Conservation (phyloP, 2,888 invertebrate genomes). For the Tridacna crocea region DNA sequence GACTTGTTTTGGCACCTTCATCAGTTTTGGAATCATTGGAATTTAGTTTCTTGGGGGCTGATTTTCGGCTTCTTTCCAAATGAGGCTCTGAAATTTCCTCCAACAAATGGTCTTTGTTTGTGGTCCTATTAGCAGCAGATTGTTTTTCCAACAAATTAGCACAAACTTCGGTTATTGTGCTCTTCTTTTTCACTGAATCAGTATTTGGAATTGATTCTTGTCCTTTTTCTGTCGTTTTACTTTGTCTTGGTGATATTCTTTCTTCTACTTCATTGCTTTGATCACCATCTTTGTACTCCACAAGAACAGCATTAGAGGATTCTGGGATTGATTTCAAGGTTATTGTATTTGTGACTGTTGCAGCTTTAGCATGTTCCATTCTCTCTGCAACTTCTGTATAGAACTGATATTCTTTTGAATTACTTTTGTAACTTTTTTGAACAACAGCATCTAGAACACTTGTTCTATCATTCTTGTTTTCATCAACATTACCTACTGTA, state of each 20-base stretch:
- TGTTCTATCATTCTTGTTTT: constrained; percentile 1
- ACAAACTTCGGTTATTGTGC: constrained; percentile 30
- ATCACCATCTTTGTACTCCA: constrained; percentile 38
- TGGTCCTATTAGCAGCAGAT: neutral
- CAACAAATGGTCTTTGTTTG: neutral
- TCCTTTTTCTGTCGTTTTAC: neutral
- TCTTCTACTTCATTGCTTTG: constrained; percentile 30
- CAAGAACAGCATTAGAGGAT: constrained; percentile 71
- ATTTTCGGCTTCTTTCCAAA: constrained; percentile 38
- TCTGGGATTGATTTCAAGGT: constrained; percentile 68
- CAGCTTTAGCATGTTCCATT: constrained; percentile 62
- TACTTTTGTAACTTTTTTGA: constrained; percentile 68
- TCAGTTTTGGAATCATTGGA: neutral
- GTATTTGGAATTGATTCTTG: neutral
- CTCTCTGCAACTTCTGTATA: constrained; percentile 74
- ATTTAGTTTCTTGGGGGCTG: constrained; percentile 40
- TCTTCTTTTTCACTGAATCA: constrained; percentile 22
- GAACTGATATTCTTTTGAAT: constrained; percentile 71
- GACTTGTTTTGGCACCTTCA: neutral
- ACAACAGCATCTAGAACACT: constrained; percentile 61
- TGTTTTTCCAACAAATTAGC: constrained; percentile 27
- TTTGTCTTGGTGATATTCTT: neutral
- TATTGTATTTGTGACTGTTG: constrained; percentile 57
- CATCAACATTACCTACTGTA: neutral
- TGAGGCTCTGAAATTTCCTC: neutral